Evolutionary conservation across 2,888 invertebrate species (phyloP), one percentile per base, ranked within the genome.

Genomic region (Subacronicta megacephala): DNA sequence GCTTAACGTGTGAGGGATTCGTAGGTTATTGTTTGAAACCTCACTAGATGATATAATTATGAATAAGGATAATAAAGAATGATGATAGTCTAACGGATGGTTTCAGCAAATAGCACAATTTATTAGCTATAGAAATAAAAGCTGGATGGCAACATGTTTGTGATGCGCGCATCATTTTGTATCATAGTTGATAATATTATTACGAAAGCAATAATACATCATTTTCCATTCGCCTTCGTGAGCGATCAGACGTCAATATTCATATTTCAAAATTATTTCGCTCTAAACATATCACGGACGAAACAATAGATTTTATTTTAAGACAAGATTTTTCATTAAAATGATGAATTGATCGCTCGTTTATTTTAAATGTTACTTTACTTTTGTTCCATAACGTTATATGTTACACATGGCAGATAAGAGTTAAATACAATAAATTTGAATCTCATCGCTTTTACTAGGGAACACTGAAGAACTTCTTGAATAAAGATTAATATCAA

Each of bases 21-120:
- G 84, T 92, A 92, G 91, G 83, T 81, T 90, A 91, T 90, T 82
- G 88, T 92, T 92, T 90, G 89, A 89, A 92, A 92, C 93, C 93
- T 93, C 92, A 93, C 87, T 93, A 93, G 93, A 88, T 89, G 89
- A 92, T 91, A 92, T 88, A 88, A 82, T 81, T 84, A 85, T 86
- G 78, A 77, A 80, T 89, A 89, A 87, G 83, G 66, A 80, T 85
- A 82, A 81, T 83, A 85, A 84, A 79, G 81, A 83, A 83, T 75
- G 85, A 82, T 66, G 80, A 77, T 84, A 81, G 84, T 81, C 72
- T 76, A 76, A 77, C 77, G 85, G 81, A 78, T 80, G 89, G 84
- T 87, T 84, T 84, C 85, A 83, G 80, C 80, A 80, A 82, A 88
- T 89, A 92, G 92, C 93, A 92, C 93, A 93, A 93, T 90, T 88